Conservation (phyloP, 2,888 invertebrate genomes). For the Eucriotettix oculatus region DNA sequence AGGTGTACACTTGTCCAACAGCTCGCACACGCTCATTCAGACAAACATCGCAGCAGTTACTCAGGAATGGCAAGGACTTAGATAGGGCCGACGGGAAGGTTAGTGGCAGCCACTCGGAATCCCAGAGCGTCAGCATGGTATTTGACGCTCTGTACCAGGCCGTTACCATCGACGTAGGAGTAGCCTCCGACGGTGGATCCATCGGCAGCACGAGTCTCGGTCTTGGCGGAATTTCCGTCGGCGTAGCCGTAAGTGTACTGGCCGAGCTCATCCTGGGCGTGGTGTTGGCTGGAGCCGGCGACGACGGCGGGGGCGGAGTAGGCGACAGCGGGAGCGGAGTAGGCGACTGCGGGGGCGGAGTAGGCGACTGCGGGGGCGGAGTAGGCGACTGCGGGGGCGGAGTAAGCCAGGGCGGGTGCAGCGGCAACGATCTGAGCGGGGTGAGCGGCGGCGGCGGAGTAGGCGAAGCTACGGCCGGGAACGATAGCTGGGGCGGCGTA, state of each 20-base stretch:
- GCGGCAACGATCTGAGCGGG: constrained; percentile 17
- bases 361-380: constrained; percentile 14
- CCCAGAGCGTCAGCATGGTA: constrained; percentile 29
- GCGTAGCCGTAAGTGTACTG: constrained; percentile 44
- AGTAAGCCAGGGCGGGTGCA: constrained; percentile 13
- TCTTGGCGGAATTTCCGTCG: constrained; percentile 44
- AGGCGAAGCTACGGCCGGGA: constrained; percentile 8
- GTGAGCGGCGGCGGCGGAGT: constrained; percentile 14
- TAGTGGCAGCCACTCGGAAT: constrained; percentile 29
- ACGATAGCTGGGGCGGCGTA: constrained; percentile 9
- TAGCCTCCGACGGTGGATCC: constrained; percentile 48
- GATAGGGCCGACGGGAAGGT: constrained; percentile 23
- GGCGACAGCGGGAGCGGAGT: constrained; percentile 16
- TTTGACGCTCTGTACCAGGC: constrained; percentile 26
- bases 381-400: constrained; percentile 14
- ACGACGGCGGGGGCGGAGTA: constrained; percentile 15
- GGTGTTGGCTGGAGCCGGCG: constrained; percentile 27
- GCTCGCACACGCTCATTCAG: no score
- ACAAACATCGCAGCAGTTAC: no score
- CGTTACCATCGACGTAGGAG: constrained; percentile 42
- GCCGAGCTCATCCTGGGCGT: constrained; percentile 40
- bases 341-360: constrained; percentile 16
- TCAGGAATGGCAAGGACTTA: background rate
- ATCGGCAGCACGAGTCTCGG: constrained; percentile 32
- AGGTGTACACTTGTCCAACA: no score